Evolutionary conservation across 2,113 vertebrate genomes (phyloP), one percentile per base, ranked within the genome.

Genomic region (Sapayoa aenigma): DNA sequence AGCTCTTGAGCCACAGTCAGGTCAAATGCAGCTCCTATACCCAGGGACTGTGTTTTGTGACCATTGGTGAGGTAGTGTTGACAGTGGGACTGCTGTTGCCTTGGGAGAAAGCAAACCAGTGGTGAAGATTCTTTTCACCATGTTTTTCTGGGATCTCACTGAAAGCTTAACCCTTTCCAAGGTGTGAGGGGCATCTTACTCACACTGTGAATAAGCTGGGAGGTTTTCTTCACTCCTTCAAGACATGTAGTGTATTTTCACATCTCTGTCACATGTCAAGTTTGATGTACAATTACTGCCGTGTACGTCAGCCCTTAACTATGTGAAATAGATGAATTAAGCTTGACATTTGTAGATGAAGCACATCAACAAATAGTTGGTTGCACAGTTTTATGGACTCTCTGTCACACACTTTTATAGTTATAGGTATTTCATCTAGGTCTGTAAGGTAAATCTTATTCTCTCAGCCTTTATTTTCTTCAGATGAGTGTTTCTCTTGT

Each of bases 131-230:
- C n/a, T 44, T 74, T 80, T 23, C 23, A 47, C 8, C 27, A 8
- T 0, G 0, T 37, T 92, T 63, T 69, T 33, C 39, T 3, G 4
- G 49, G 23, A 59, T 59, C 21, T 50, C 56, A 6, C 35, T 59
- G 24, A 79, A 86, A 79, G 25, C 14, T 76, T 58, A 68, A 49
- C 17, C 31, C 17, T 72, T 89, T 83, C 58, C 28, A 49, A 89
- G 47, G 11, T 12, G 11, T 27, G 15, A 71, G 8, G 11, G 28
- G 15, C 78, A 22, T 49, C 28, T 35, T 52, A 69, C 24, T 87
- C 31, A 75, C 39, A 47, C 30, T 0, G 0, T n/a, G 35, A n/a
- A n/a, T n/a, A n/a, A n/a, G n/a, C 23, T 55, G 46, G 9, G 17
- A 62, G 25, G 8, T 69, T 74, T 74, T 50, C n/a, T 81, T 63